Percentiles rank a stretch among this genome's conserved stretches.
phyloP scores from a whole-genome alignment of 2,888 invertebrate genomes.

The Protodeltote pygarga region DNA sequence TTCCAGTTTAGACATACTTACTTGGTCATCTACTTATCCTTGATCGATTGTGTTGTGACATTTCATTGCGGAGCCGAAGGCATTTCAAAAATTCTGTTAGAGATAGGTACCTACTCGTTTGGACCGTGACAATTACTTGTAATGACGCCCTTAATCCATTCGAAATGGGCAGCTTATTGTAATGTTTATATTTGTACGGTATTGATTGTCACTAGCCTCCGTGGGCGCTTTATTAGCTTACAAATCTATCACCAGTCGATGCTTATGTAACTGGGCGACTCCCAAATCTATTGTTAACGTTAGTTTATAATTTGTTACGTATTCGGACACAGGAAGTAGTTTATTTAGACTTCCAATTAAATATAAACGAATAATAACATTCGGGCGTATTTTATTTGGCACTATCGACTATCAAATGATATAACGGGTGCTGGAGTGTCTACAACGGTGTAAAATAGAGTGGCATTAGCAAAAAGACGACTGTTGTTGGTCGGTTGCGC shows the following conservation, averaged over 20 bases:
- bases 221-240: constrained; percentile 13
- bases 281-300: constrained; percentile 45
- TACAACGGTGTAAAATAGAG: constrained; percentile 45
- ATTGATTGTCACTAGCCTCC: constrained; percentile 7
- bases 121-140: constrained; percentile 38
- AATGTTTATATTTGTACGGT: constrained; percentile 5
- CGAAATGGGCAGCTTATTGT: constrained; percentile 2
- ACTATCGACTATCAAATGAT: constrained; percentile 52
- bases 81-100: no score
- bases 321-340: constrained; percentile 54
- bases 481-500: constrained; percentile 48
- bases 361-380: constrained; percentile 48
- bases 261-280: constrained; percentile 53
- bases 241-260: constrained; percentile 44
- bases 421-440: constrained; percentile 56
- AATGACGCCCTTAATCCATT: constrained; percentile 33
- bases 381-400: constrained; percentile 37
- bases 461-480: constrained; percentile 53
- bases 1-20: constrained; percentile 29
- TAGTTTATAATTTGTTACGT: constrained; percentile 48
- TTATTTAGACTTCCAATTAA: constrained; percentile 54
- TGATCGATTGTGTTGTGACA: constrained; percentile 48
- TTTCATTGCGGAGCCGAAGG: constrained; percentile 45
- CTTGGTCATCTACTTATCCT: constrained; percentile 30
- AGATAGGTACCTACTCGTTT: constrained; percentile 43